Base-by-base conservation (phyloP, 1,140 invertebrate genomes). In the Papilio aristodemus region DNA sequence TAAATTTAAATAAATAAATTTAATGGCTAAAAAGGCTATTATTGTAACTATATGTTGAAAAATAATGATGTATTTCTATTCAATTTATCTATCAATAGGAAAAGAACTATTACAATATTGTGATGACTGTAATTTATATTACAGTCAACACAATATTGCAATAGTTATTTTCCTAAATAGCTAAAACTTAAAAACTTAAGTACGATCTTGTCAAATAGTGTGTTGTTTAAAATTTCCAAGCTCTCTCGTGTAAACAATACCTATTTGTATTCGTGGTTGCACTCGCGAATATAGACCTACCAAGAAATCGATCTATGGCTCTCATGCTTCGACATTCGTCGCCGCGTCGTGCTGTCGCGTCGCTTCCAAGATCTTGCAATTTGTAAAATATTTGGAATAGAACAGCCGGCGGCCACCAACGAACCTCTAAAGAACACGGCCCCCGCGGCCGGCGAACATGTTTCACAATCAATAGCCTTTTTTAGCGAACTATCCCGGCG, bases 371-470 rank as follows among this genome's bases (percentile, higher is more conserved):
- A 66, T 66, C 63, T 66, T 46, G 63, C 63, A 66, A 66, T 66
- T 66, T 66, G 63, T 66, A 66, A 66, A 66, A 66, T 66, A 66
- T 66, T 66, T 66, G 63, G 63, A 66, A 66, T 66, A 66, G 63
- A 66, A 66, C 63, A 50, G 63, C 50, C 63, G 63, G 63, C 63
- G 63, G 63, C 63, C 63, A 66, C 63, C 63, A 66, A 66, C 63
- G 63, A 66, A 66, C 22, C 27, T 27, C 39, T 6, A 66, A 46
- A 66, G 63, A 66, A 66, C 36, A 66, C 63, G 63, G 63, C 19
- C 63, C 7, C 41, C 25, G n/a, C 19, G 63, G 32, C 39, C 41
- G 13, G 25, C 63, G 63, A 66, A 66, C 63, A 66, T 66, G 43
- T 66, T 66, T 50, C 41, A 32, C 32, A 54, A 54, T 64, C 62